Percentiles rank a stretch among this genome's conserved stretches.
Conservation (phyloP, 2,888 invertebrate genomes). For the Tolmerus cingulatus region DNA sequence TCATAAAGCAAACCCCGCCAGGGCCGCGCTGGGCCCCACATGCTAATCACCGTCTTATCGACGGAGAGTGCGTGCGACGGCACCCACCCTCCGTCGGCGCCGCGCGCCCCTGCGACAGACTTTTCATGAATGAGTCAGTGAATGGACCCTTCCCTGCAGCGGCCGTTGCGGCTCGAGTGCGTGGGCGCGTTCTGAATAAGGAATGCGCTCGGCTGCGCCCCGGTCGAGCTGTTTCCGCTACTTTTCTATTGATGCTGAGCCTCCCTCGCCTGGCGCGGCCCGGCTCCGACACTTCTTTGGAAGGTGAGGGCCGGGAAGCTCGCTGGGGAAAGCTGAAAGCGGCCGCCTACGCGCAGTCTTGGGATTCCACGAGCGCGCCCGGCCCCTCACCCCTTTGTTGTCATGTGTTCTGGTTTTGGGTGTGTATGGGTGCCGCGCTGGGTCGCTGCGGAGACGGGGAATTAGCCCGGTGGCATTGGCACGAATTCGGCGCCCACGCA, state of each 20-base stretch:
- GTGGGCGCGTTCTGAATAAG: constrained; percentile 15
- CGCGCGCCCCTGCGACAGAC: neutral
- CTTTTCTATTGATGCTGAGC: neutral
- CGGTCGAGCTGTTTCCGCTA: neutral
- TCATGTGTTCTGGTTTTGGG: neutral
- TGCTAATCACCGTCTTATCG: constrained; percentile 4
- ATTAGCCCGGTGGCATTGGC: neutral
- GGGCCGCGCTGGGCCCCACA: neutral
- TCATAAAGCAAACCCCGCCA: neutral
- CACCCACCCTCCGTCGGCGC: neutral
- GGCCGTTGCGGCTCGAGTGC: neutral
- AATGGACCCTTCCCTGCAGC: neutral
- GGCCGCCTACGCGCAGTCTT: neutral
- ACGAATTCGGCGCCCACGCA: neutral
- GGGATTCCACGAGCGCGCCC: neutral
- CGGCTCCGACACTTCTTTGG: neutral
- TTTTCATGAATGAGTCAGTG: constrained; percentile 22
- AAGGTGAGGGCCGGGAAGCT: neutral
- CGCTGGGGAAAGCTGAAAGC: neutral
- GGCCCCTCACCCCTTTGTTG: neutral
- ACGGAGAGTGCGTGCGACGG: neutral
- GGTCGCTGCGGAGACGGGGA: neutral
- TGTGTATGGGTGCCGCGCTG: neutral
- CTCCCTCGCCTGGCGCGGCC: neutral
- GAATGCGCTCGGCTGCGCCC: neutral